A percentile compares a stretch with the other conserved stretches of the same genome.
Conservation (phyloP, 2,797 vertebrate genomes). For the Taenioides sp. region DNA sequence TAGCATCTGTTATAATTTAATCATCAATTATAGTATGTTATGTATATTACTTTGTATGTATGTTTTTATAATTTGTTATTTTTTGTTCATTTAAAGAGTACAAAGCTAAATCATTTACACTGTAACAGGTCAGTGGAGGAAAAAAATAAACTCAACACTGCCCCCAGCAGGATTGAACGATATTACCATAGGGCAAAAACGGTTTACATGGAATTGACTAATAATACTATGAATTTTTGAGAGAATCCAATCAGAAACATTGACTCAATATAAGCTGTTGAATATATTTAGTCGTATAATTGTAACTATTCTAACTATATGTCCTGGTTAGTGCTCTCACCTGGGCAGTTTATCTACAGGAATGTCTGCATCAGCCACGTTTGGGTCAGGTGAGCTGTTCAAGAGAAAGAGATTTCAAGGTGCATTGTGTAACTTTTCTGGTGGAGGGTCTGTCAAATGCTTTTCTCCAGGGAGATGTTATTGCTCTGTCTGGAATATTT, state of each 20-base stretch:
- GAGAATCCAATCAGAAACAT: background rate
- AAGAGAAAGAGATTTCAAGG: background rate
- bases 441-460: too few species aligned
- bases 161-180: constrained; percentile 42
- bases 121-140: too few species aligned
- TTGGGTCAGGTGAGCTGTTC: constrained; percentile 78
- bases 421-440: too few species aligned
- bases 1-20: background rate
- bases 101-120: background rate
- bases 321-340: constrained; percentile 61
- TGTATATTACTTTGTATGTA: too few species aligned
- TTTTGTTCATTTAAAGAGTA: background rate
- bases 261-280: background rate
- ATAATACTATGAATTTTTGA: background rate
- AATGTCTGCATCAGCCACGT: constrained; percentile 82
- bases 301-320: background rate
- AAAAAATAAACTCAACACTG: constrained; percentile 21
- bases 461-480: too few species aligned
- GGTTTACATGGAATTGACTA: too few species aligned
- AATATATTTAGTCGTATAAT: background rate
- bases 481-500: too few species aligned
- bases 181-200: too few species aligned
- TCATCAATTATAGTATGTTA: background rate
- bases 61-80: background rate
- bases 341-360: constrained; percentile 89